Percentiles rank a stretch among this genome's conserved stretches.
These are phyloP conservation scores for Apistogramma diplotaenia DNA, from an alignment of 2,113 vertebrate genomes.

Conservation along the genomic window DNA sequence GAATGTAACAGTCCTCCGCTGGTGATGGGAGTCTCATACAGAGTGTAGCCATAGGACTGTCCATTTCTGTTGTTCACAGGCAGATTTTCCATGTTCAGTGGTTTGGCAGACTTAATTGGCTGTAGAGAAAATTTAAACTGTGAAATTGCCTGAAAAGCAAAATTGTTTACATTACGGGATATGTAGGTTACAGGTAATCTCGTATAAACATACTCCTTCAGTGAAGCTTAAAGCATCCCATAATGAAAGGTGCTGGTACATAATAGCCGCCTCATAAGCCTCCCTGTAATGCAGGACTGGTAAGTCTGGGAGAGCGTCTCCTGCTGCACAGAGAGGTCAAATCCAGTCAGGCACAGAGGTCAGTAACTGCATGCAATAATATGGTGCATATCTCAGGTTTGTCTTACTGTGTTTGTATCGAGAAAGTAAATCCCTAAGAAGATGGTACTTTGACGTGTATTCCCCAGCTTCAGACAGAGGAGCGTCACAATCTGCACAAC, in stretches of 20 bases:
- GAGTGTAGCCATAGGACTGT: constrained; percentile 88
- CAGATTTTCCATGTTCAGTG: constrained; percentile 94
- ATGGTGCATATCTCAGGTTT: not conserved
- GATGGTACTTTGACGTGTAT: constrained; percentile 90
- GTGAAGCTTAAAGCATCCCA: constrained; percentile 86
- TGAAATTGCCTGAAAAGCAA: not conserved
- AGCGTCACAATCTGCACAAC: constrained; percentile 89
- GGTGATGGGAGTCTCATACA: constrained; percentile 88
- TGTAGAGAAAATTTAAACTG: constrained; percentile 44
- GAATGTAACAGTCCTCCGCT: constrained; percentile 81
- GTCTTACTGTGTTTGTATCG: constrained; percentile 77
- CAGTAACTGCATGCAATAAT: not conserved
- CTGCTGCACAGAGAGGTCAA: constrained; percentile 43
- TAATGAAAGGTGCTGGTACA: constrained; percentile 85
- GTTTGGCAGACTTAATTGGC: constrained; percentile 81
- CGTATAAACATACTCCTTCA: constrained; percentile 73
- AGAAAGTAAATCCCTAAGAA: constrained; percentile 83
- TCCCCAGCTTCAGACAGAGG: constrained; percentile 92
- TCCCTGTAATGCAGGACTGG: constrained; percentile 64
- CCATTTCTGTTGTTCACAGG: constrained; percentile 82
- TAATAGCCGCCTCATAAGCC: constrained; percentile 68
- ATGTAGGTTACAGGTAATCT: not conserved
- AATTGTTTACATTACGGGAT: not conserved
- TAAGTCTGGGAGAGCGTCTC: constrained; percentile 61
- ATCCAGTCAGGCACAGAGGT: not conserved